Evolutionary conservation across 2,113 vertebrate genomes (phyloP), one percentile per base, ranked within the genome.

Genomic region (Phocoena phocoena): DNA sequence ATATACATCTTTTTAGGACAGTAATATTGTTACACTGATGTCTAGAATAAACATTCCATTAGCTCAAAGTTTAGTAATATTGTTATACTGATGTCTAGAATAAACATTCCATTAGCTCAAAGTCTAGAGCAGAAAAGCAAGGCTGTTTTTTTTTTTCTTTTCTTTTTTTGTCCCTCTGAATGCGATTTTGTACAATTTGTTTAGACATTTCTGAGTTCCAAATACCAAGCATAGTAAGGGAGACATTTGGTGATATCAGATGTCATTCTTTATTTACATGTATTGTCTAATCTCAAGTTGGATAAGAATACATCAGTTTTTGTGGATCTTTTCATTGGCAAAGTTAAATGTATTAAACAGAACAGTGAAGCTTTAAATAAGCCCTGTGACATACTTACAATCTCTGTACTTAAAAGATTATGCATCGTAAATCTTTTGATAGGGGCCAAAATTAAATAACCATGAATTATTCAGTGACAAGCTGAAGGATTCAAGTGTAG

Each of bases 1-100:
- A 84, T 71, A 87, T 65, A 62, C 38, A 63, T 68, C 55, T 86
- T 93, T 93, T 62, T 60, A 97, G 82, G 50, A 95, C 88, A 80
- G 93, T 96, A 97, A 97, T 95, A 83, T 90, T 97, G 96, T 97
- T 98, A 97, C 28, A 90, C 47, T 77, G 85, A 76, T 97, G 81
- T 95, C 95, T 98, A 95, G 95, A 98, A 98, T 97, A 98, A 98
- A 97, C 92, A 97, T 91, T 93, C 84, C 76, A 93, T 92, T 94
- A 97, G 82, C 44, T 79, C 97, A 70, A 93, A 97, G 89, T 95
- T 98, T 88, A 80, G 17, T 85, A 76, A 97, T 95, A 83, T 90
- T 97, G 96, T 97, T 98, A 97, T 25, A 90, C 47, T 77, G 85
- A 76, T 97, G 81, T 95, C 95, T 98, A 95, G 95, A 98, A 98